A percentile compares a stretch with the other conserved stretches of the same genome.
Conservation (phyloP, 2,888 invertebrate species). For the Pasiphila rectangulata region DNA sequence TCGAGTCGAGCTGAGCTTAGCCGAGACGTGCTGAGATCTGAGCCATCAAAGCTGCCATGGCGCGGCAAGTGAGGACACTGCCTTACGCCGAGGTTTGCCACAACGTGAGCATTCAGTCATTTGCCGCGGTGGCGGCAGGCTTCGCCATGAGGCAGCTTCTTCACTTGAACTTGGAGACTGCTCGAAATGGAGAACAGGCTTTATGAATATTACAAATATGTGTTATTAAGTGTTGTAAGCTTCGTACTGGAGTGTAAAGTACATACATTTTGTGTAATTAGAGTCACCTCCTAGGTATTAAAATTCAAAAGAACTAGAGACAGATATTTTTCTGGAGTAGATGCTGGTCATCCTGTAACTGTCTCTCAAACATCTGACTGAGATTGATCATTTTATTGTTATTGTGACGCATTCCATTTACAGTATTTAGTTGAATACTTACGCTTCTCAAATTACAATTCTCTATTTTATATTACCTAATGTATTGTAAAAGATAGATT, state of each 20-base stretch:
- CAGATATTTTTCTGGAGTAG: conserved; percentile 47
- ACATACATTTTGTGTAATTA: conserved; percentile 57
- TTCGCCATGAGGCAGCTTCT: no score
- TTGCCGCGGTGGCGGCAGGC: no score
- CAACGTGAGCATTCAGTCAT: no score
- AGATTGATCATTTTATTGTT: conserved; percentile 49
- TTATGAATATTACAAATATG: conserved; percentile 62
- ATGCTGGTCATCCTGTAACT: conserved; percentile 65
- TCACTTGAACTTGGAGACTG: no score
- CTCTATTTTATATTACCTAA: conserved; percentile 48
- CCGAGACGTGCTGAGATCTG: no score
- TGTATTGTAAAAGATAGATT: conserved; percentile 32
- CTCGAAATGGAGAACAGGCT: no score
- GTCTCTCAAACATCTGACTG: conserved; percentile 56
- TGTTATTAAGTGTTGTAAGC: conserved; percentile 73
- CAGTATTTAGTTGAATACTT: conserved; percentile 36
- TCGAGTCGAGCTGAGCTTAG: no score
- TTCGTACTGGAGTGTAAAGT: conserved; percentile 65
- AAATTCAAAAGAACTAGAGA: conserved; percentile 43
- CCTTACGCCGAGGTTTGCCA: no score
- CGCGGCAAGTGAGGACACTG: no score
- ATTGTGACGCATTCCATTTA: conserved; percentile 73
- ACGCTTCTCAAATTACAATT: conserved; percentile 32
- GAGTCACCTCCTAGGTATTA: conserved; percentile 66
- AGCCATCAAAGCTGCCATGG: no score